phyloP scores from a whole-genome alignment of 2,797 vertebrate species.

The Hyperoplus immaculatus region DNA sequence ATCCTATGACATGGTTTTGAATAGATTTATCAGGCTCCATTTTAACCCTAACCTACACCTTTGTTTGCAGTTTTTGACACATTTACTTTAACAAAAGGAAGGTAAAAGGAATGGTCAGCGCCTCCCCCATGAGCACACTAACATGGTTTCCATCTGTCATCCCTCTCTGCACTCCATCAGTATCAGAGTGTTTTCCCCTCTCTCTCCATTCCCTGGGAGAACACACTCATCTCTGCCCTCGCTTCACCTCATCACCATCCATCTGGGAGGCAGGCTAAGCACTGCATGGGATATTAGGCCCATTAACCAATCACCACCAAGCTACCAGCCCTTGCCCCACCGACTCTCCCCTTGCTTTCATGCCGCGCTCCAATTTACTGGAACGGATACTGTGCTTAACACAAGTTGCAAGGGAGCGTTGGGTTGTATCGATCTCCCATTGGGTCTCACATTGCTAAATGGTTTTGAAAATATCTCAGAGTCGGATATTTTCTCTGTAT shows the following conservation, averaged over 20 bases:
- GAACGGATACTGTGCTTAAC: constrained; percentile 64
- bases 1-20: background rate
- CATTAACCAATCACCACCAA: constrained; percentile 74
- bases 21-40: background rate
- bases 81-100: background rate
- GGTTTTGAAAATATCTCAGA: constrained; percentile 15
- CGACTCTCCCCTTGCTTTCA: constrained; percentile 47
- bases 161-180: constrained; percentile 20
- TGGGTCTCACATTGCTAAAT: constrained; percentile 1
- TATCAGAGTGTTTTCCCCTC: constrained; percentile 43
- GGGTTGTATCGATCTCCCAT: constrained; percentile 19
- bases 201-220: constrained; percentile 27
- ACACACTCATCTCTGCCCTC: constrained; percentile 14
- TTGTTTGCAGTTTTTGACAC: background rate
- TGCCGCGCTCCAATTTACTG: constrained; percentile 53
- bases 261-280: constrained; percentile 74
- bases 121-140: background rate
- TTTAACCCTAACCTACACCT: background rate
- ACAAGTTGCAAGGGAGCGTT: constrained; percentile 31
- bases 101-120: background rate
- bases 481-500: too few species aligned
- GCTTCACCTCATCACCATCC: constrained; percentile 70
- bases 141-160: constrained; percentile 23
- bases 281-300: constrained; percentile 71
- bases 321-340: constrained; percentile 52